Conservation (phyloP, 1,140 invertebrate genomes). For the Anastrepha ludens region DNA sequence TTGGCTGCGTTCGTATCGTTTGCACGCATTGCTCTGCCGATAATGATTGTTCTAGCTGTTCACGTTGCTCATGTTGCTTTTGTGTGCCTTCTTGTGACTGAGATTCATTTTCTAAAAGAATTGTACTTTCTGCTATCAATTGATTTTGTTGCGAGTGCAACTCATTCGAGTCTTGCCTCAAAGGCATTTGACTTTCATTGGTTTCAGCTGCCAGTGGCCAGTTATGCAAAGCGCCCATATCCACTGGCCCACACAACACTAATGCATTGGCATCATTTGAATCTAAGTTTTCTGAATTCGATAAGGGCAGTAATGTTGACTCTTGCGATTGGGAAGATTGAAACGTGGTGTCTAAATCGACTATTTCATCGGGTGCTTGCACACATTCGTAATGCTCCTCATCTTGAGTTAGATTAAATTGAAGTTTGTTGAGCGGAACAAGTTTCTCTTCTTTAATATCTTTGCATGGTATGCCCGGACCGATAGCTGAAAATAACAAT, state of each 20-base stretch:
- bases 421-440: constrained; percentile 10
- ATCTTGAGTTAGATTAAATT: constrained; percentile 1
- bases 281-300: neutral
- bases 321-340: neutral
- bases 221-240: too few species aligned
- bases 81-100: neutral
- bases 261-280: neutral
- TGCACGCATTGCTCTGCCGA: neutral
- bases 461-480: neutral
- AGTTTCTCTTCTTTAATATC: constrained; percentile 14
- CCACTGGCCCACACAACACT: neutral
- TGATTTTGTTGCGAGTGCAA: neutral
- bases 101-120: neutral
- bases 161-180: neutral
- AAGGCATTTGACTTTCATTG: neutral
- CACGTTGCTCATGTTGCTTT: neutral
- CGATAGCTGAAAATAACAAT: neutral
- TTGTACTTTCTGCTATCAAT: neutral
- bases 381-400: constrained; percentile 33
- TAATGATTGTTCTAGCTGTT: neutral
- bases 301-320: neutral
- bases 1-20: neutral
- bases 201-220: too few species aligned
- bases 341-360: neutral
- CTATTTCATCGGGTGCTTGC: neutral